Conservation (phyloP, 2,113 vertebrate species). For the Rafetus swinhoei region DNA sequence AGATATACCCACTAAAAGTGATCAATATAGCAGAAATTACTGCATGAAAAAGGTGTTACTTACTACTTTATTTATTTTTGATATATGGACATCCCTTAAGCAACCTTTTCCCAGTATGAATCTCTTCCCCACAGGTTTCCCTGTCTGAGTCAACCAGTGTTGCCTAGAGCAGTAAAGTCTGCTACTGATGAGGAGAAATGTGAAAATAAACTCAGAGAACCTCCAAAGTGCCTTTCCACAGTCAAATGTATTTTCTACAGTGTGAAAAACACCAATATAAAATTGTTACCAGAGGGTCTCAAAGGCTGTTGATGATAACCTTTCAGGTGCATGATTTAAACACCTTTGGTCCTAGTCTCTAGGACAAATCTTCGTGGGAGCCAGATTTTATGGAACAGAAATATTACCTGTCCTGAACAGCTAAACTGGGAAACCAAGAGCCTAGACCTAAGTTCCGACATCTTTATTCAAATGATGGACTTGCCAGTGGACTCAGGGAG, state of each 20-base stretch:
- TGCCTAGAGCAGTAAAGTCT: slow-evolving; percentile 21
- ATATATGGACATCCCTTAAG: background rate
- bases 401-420: background rate
- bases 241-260: background rate
- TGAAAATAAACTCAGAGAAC: slow-evolving; percentile 23
- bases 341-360: background rate
- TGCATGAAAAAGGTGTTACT: background rate
- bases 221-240: slow-evolving; percentile 28
- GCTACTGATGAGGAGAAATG: background rate
- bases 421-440: background rate
- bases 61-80: background rate
- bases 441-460: background rate
- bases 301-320: background rate
- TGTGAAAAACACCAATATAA: background rate
- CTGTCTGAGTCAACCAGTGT: slow-evolving; percentile 14
- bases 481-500: background rate
- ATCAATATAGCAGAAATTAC: background rate
- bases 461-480: background rate
- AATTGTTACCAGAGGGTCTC: background rate
- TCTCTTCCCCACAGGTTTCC: background rate
- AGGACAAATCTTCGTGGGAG: background rate
- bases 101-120: background rate
- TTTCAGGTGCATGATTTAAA: slow-evolving; percentile 7
- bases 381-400: background rate
- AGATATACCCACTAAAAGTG: background rate